Evolutionary conservation across 2,113 vertebrate species (phyloP).

Genomic region (Gymnarchus niloticus): DNA sequence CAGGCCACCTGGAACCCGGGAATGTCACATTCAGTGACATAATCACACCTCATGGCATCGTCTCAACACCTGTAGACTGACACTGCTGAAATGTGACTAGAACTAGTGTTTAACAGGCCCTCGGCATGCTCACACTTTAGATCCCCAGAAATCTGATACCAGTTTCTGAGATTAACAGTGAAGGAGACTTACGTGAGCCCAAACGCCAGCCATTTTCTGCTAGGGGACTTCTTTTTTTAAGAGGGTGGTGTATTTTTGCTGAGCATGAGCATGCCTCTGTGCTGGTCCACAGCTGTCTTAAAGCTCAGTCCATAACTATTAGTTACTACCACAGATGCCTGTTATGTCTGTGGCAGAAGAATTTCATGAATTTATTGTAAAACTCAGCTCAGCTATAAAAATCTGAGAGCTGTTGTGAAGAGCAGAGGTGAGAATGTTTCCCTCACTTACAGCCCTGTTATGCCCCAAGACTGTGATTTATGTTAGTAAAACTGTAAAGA

Average conservation of each 20-base stretch:
- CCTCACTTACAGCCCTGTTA: neutral
- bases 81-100: neutral
- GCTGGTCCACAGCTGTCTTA: neutral
- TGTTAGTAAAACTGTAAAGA: neutral
- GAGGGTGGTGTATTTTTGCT: neutral
- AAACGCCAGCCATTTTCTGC: neutral
- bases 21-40: neutral
- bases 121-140: neutral
- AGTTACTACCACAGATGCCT: neutral
- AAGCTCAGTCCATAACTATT: neutral
- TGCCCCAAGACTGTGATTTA: neutral
- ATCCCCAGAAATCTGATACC: neutral
- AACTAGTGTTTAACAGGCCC: neutral
- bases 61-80: neutral
- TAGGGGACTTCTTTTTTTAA: neutral
- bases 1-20: neutral
- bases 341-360: neutral
- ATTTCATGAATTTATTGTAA: neutral
- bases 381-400: neutral
- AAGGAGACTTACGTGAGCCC: no score
- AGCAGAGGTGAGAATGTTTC: neutral
- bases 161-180: neutral
- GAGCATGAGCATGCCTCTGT: neutral
- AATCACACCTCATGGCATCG: neutral
- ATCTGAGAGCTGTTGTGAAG: slow-evolving; percentile 19